Percentiles rank a stretch among this genome's conserved stretches.
phyloP scores from a whole-genome alignment of 2,113 vertebrate genomes.

The Penelope pileata region DNA sequence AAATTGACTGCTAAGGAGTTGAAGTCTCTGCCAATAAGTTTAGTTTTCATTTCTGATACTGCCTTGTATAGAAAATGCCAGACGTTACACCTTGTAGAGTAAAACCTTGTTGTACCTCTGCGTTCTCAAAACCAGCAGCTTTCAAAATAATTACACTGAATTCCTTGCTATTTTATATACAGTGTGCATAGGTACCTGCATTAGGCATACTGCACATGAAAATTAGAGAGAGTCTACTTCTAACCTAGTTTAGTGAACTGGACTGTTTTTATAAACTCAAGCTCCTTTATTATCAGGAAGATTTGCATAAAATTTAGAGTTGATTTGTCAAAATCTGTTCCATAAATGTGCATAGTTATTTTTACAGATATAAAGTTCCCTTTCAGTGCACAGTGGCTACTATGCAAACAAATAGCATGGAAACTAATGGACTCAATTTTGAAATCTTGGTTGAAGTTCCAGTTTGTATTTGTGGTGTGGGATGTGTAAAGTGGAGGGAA shows the following conservation, averaged over 20 bases:
- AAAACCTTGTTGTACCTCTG: background rate
- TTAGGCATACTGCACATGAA: background rate
- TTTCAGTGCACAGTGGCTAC: background rate
- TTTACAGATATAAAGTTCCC: background rate
- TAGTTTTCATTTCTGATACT: background rate
- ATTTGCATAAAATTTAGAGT: background rate
- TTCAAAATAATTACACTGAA: background rate
- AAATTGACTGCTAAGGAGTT: background rate
- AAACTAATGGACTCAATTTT: background rate
- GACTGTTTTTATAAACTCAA: background rate
- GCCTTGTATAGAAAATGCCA: background rate
- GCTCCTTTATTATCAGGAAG: background rate
- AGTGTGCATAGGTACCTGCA: background rate
- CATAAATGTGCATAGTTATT: background rate
- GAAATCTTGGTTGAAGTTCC: background rate
- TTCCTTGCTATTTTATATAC: background rate
- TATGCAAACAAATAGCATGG: background rate
- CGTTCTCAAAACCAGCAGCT: background rate
- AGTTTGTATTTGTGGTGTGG: background rate
- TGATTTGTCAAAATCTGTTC: constrained; percentile 20
- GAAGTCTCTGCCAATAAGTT: background rate
- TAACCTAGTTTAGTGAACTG: background rate
- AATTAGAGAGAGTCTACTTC: background rate
- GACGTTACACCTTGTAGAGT: background rate
- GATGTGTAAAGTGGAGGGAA: background rate